Base-by-base conservation (phyloP, 2,113 vertebrate species). In the Plectropomus leopardus region DNA sequence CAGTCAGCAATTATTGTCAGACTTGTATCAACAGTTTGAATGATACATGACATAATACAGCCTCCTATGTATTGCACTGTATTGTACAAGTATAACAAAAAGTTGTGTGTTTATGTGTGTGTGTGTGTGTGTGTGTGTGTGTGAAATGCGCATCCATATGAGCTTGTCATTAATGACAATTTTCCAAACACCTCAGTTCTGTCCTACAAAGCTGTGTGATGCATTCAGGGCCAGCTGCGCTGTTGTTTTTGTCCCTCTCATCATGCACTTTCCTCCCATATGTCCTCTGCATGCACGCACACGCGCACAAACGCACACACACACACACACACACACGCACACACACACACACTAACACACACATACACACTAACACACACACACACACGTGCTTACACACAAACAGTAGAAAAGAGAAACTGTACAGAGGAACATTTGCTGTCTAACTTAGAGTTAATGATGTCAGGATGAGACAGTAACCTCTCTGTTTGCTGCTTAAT, bases 361-460 rank as follows among this genome's bases (percentile, higher is more conserved):
- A 63, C 40, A 44, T 23, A 44, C 60, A 44, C 23, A 10, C 36
- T 48, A 21, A 64, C 61, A 40, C 60, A 65, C 50, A 60, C 0
- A 11, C 54, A 51, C 48, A 51, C 48, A 51, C 48, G 5, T 14
- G 16, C 13, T 15, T 14, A 44, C 42, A 47, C 42, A 50, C 32
- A 73, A 23, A 66, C 19, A n/a, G n/a, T 55, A 13, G 3, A 19
- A 76, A 58, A 63, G 30, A 53, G 24, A 65, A 45, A 60, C 57
- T 59, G 51, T 36, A 30, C 67, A 24, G 53, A 40, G 21, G 54
- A 77, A 77, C 89, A 92, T 81, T 88, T 81, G 87, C 55, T 59
- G 86, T 77, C 80, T 66, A 36, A 80, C 72, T 90, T 71, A 61
- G 75, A 84, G 73, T 32, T 61, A 82, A 74, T 87, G 88, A 89